phyloP scores from a whole-genome alignment of 2,797 vertebrate species.

The Apodemus agrarius region DNA sequence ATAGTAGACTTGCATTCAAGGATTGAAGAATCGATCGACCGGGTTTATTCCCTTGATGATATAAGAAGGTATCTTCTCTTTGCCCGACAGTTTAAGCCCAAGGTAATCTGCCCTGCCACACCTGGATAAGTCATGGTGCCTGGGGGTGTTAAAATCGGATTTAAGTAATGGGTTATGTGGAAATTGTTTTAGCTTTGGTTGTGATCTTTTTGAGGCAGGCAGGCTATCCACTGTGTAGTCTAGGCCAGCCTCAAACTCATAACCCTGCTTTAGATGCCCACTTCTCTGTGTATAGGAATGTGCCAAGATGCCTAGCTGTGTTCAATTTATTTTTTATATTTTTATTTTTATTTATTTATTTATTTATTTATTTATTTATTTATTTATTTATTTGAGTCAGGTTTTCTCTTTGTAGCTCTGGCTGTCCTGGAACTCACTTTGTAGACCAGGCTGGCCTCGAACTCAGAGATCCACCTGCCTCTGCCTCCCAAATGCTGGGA shows the following conservation, averaged over 20 bases:
- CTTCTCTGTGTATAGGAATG: not conserved
- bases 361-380: too few relatives aligned
- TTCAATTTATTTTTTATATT: too few relatives aligned
- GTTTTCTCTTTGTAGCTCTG: too few relatives aligned
- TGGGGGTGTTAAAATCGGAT: not conserved
- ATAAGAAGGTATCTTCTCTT: slow-evolving; percentile 98
- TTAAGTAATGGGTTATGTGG: not conserved
- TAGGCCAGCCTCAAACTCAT: not conserved
- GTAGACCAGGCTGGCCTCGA: too few relatives aligned
- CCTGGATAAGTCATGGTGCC: not conserved
- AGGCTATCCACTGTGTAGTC: not conserved
- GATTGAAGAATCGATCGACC: slow-evolving; percentile 95
- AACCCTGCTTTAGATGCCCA: not conserved
- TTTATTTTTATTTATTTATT: too few relatives aligned
- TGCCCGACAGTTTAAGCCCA: slow-evolving; percentile 98
- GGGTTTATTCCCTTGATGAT: slow-evolving; percentile 96
- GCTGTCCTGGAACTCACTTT: too few relatives aligned
- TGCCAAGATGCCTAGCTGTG: not conserved
- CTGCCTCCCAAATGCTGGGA: too few relatives aligned
- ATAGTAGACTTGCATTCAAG: slow-evolving; percentile 98
- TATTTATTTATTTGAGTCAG: too few relatives aligned
- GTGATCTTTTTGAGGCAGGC: not conserved
- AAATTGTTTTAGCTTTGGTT: slow-evolving; percentile 2
- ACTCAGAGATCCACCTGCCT: too few relatives aligned
- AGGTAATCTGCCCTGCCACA: slow-evolving; percentile 87